Conservation (phyloP, 1,140 invertebrate genomes). For the Holotrichia oblita region DNA sequence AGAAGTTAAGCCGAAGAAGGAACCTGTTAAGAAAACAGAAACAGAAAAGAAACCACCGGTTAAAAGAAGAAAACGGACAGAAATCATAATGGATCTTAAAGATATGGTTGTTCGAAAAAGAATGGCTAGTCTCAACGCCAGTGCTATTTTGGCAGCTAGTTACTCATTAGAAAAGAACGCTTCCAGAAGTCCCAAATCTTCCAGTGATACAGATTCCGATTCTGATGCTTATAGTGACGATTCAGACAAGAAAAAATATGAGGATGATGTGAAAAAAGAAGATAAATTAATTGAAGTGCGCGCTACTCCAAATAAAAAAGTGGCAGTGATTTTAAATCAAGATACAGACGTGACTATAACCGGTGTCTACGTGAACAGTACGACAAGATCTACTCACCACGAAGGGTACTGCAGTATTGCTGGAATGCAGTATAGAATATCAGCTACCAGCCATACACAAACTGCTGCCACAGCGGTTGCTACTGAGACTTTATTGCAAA, state of each 20-base stretch:
- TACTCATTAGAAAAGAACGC: conserved; percentile 80
- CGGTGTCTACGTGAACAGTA: conserved; percentile 78
- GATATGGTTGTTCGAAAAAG: conserved; percentile 89
- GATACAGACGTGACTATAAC: conserved; percentile 88
- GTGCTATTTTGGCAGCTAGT: conserved; percentile 89
- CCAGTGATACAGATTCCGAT: conserved; percentile 63
- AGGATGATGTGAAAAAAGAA: conserved; percentile 65
- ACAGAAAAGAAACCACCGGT: conserved; percentile 48
- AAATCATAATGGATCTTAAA: conserved; percentile 84
- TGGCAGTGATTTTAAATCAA: conserved; percentile 78
- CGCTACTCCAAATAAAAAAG: conserved; percentile 66
- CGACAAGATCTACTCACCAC: conserved; percentile 77
- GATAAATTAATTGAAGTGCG: conserved; percentile 68
- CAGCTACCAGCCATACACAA: conserved; percentile 78
- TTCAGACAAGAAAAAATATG: conserved; percentile 59
- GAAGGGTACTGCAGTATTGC: conserved; percentile 84
- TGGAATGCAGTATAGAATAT: conserved; percentile 84
- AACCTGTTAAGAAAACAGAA: conserved; percentile 42
- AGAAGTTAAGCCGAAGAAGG: conserved; percentile 42
- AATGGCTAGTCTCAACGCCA: conserved; percentile 93
- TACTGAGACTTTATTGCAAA: conserved; percentile 65
- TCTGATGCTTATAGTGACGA: conserved; percentile 53
- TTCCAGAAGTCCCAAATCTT: conserved; percentile 65
- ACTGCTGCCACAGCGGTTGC: conserved; percentile 79
- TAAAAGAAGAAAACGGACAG: conserved; percentile 63